Percentiles rank a stretch among this genome's conserved stretches.
These are phyloP conservation scores for Meteorus sp. DNA, from an alignment of 1,140 invertebrate genomes.

Conservation along the genomic window DNA sequence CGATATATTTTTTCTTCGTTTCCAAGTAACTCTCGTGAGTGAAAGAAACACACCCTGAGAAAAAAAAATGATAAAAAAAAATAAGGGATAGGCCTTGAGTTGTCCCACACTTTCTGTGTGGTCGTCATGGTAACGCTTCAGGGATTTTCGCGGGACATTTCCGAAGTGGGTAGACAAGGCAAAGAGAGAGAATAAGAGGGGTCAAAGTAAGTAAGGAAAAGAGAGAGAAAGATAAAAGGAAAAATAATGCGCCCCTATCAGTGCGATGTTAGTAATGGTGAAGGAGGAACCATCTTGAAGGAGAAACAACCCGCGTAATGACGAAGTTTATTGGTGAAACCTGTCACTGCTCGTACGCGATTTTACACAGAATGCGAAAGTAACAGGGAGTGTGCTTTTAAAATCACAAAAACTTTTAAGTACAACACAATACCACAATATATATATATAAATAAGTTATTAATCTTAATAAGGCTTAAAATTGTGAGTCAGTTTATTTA, in stretches of 20 bases:
- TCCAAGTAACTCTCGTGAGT: no score
- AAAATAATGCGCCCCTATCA: constrained; percentile 41
- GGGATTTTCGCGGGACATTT: constrained; percentile 19
- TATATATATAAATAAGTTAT: no score
- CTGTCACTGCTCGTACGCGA: background rate
- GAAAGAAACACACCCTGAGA: constrained; percentile 11
- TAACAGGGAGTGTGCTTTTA: background rate
- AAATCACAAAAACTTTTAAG: background rate
- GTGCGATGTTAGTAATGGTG: no score
- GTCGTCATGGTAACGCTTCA: constrained; percentile 26
- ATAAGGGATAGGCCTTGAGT: constrained; percentile 8
- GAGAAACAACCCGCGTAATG: constrained; percentile 26
- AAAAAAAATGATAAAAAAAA: background rate
- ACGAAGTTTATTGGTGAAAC: constrained; percentile 25
- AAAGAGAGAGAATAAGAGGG: constrained; percentile 40
- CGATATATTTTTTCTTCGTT: no score
- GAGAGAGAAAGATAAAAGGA: constrained; percentile 39
- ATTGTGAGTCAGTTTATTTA: no score
- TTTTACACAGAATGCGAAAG: background rate
- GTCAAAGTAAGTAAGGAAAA: constrained; percentile 20
- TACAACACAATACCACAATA: no score
- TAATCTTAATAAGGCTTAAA: no score
- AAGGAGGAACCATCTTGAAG: constrained; percentile 45
- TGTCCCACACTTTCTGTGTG: constrained; percentile 24
- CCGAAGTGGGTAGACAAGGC: constrained; percentile 31